Conservation (phyloP, 1,140 invertebrate genomes). For the Musca domestica region DNA sequence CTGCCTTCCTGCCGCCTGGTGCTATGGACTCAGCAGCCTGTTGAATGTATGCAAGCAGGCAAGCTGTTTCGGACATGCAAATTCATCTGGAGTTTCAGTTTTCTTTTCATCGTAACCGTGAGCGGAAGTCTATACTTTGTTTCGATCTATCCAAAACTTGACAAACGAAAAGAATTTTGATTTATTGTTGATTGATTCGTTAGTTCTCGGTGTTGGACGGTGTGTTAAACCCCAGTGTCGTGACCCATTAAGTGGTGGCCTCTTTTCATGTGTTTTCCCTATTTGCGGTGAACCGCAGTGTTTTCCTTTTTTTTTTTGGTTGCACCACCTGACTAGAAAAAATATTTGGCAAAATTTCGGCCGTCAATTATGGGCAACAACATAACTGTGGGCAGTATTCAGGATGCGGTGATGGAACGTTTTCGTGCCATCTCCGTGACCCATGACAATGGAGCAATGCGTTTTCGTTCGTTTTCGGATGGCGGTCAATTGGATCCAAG, state of each 20-base stretch:
- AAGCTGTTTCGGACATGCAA: slow-evolving; percentile 4
- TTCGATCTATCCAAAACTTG: no score
- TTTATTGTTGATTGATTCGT: no score
- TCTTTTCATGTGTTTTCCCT: no score
- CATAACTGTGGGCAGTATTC: slow-evolving; percentile 44
- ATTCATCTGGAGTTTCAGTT: neutral
- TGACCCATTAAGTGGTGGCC: no score
- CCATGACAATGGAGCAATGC: slow-evolving; percentile 46
- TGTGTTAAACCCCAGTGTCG: no score
- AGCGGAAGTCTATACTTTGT: neutral
- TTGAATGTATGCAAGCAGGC: neutral
- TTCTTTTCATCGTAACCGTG: slow-evolving; percentile 13
- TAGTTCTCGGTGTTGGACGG: no score
- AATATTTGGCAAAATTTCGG: neutral
- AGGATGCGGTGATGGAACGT: slow-evolving; percentile 49
- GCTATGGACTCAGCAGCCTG: neutral
- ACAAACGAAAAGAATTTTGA: no score
- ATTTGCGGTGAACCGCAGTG: neutral
- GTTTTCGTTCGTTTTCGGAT: slow-evolving; percentile 49
- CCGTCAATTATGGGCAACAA: slow-evolving; percentile 41
- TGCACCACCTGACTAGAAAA: neutral
- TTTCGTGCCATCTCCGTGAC: slow-evolving; percentile 47
- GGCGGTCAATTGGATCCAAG: slow-evolving; percentile 31
- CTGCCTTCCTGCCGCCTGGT: no score
- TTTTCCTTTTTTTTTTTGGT: neutral